These are phyloP conservation scores for Goniozus legneri DNA, from an alignment of 1,140 invertebrate genomes.

Conservation along the genomic window DNA sequence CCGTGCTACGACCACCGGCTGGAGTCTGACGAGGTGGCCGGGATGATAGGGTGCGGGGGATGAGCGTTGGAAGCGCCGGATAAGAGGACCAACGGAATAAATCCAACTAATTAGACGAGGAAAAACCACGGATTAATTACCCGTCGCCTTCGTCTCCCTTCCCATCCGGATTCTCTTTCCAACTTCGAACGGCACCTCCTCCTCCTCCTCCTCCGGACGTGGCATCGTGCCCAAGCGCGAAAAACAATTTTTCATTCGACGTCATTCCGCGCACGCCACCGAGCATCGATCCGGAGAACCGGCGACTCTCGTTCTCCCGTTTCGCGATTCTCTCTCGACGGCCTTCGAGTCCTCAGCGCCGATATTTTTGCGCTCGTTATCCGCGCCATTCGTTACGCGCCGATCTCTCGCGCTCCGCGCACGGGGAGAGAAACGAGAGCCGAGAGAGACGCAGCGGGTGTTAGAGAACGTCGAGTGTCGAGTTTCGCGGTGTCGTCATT, in stretches of 20 bases:
- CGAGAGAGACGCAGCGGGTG: too few relatives aligned
- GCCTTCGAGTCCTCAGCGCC: too few relatives aligned
- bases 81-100: slow-evolving; percentile 52
- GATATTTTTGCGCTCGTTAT: too few relatives aligned
- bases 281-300: slow-evolving; percentile 9
- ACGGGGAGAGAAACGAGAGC: too few relatives aligned
- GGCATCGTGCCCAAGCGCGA: slow-evolving; percentile 14
- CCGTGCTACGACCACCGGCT: slow-evolving; percentile 15
- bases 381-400: too few relatives aligned
- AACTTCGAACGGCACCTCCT: slow-evolving; percentile 10
- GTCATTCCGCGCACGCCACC: background rate
- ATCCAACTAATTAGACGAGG: slow-evolving; percentile 54
- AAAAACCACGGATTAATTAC: slow-evolving; percentile 55
- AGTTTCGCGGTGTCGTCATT: too few relatives aligned
- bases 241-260: slow-evolving; percentile 38
- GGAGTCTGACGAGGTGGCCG: slow-evolving; percentile 9
- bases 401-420: too few relatives aligned
- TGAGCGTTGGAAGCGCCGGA: slow-evolving; percentile 21
- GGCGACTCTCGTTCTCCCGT: too few relatives aligned
- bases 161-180: slow-evolving; percentile 13
- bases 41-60: slow-evolving; percentile 14
- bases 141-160: slow-evolving; percentile 37
- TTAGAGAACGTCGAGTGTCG: too few relatives aligned
- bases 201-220: slow-evolving; percentile 4
- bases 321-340: too few relatives aligned